Evolutionary conservation across 2,888 invertebrate species (phyloP), one percentile per base, ranked within the genome.

Genomic region (Acleris cristana): DNA sequence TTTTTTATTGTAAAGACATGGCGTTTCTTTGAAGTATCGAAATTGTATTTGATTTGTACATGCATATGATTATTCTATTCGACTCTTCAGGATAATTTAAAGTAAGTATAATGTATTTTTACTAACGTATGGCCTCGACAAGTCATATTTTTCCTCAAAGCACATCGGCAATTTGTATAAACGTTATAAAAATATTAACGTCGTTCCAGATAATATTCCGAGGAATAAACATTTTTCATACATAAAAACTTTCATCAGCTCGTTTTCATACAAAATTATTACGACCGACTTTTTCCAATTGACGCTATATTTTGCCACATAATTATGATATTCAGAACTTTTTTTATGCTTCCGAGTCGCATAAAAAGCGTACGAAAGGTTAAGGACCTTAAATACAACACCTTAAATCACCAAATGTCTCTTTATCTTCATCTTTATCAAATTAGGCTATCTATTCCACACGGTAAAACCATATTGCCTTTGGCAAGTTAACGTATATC

Each of bases 101-200:
- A 30, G 2, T 30, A 30, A 30, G 2, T 30, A 8, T 30, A 30
- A 30, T 26, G 7, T 26, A 26, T 34, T 2, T 34, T 14, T 40
- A 14, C 14, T 40, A 1, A 40, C 14, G 14, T 40, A 48, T n/a
- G 44, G 56, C 14, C 16, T 44, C 55, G 19, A 44, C 12, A 40
- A 48, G 51, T 30, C 16, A 56, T 44, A 56, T 51, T 23, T 55
- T 16, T 12, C 60, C 49, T 19, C 45, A 56, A 58, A 60, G n/a
- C 65, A 66, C 21, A 19, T 19, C 3, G 44, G 2, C 45, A 18
- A 61, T 66, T 66, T 56, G 65, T 66, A 16, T 8, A 55, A 55
- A 21, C 40, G 44, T 26, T n/a, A 66, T 66, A 61, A 66, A 66
- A 61, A 51, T 44, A 44, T 61, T 61, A 61, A 14, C 56, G 21